These are phyloP conservation scores for Lethrus apterus DNA, from an alignment of 1,140 invertebrate genomes.

Conservation along the genomic window DNA sequence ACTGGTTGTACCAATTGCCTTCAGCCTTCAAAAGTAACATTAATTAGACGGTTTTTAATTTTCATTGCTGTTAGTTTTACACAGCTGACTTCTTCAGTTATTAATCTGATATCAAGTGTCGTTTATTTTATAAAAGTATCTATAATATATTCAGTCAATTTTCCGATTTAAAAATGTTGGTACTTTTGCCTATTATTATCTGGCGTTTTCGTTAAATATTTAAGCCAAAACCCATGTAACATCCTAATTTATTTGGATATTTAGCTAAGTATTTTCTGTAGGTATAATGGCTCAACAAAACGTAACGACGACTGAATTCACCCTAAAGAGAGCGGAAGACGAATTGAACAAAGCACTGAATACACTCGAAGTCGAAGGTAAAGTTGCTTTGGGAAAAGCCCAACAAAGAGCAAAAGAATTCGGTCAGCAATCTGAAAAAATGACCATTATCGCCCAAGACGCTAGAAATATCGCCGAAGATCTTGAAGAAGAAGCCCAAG, in stretches of 20 bases:
- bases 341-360: slow-evolving; percentile 56
- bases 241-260: too few relatives aligned
- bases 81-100: too few relatives aligned
- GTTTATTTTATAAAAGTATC: too few relatives aligned
- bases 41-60: too few relatives aligned
- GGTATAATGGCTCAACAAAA: slow-evolving; percentile 25
- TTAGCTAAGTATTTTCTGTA: too few relatives aligned
- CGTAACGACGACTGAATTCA: slow-evolving; percentile 26
- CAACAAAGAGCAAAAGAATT: slow-evolving; percentile 75
- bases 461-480: slow-evolving; percentile 72
- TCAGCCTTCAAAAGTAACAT: too few relatives aligned
- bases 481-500: slow-evolving; percentile 67
- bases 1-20: too few relatives aligned
- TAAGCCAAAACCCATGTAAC: neutral
- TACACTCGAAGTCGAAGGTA: slow-evolving; percentile 73
- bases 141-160: too few relatives aligned
- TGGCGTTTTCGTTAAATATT: neutral
- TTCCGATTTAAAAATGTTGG: neutral
- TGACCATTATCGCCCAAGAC: slow-evolving; percentile 84
- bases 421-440: slow-evolving; percentile 83
- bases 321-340: slow-evolving; percentile 25
- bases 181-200: neutral
- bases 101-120: too few relatives aligned
- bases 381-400: slow-evolving; percentile 68
- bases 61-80: too few relatives aligned